Evolutionary conservation across 2,113 vertebrate species (phyloP), one percentile per base, ranked within the genome.

Genomic region (Neotoma lepida): DNA sequence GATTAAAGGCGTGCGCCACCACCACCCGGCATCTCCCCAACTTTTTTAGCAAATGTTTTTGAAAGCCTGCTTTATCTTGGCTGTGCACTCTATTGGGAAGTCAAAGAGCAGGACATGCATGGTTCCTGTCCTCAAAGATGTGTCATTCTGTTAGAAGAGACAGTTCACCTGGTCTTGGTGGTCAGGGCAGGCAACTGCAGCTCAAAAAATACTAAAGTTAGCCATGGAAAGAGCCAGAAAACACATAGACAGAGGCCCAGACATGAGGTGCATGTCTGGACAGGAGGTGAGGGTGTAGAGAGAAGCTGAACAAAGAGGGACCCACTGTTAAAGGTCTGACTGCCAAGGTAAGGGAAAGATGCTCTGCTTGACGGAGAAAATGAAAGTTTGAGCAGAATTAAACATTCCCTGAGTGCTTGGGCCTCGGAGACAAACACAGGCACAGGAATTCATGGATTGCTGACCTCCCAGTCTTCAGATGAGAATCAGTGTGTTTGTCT

Each of bases 401-500:
- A 94, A 66, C 2, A 46, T 44, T 44, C 66, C 68, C 74, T n/a
- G 56, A 86, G 44, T 51, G 26, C 44, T 33, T 71, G 74, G 20
- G 68, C 56, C 58, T 94, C 22, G 10, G 24, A 77, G 28, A 49
- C 74, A 96, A 85, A 56, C 30, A 28, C 91, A 39, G 17, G 33
- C 30, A 89, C 10, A 9, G 35, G 39, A 77, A 86, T 49, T 78
- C 22, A 18, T 35, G 18, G 64, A 68, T 68, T 85, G 6, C 24
- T 73, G 2, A 49, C 24, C 81, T 78, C 89, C 35, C 24, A 44
- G 1, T 66, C 56, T 85, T 81, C 20, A 28, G 41, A 15, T 64
- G 70, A 64, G 20, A 93, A 76, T 44, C 51, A 89, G 63, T 82
- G 39, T 28, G 35, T 82, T 70, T 96, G 24, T 87, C 54, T 90